Evolutionary conservation across 2,797 vertebrate genomes (phyloP).

Genomic region (Coranthus polyacanthus): DNA sequence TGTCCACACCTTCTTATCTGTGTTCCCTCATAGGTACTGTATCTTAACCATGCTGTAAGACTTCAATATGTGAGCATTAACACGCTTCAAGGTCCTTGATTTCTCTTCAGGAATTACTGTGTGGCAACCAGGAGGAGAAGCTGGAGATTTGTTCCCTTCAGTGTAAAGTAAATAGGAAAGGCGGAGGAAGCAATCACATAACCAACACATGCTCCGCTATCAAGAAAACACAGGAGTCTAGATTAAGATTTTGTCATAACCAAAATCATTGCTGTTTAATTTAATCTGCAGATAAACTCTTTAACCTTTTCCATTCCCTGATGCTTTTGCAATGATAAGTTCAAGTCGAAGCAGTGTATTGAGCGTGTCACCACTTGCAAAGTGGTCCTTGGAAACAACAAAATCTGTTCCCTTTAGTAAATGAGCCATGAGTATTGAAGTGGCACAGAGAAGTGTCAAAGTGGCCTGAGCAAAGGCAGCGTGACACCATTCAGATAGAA

Average conservation of each 20-base stretch:
- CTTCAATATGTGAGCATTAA: slow-evolving; percentile 87
- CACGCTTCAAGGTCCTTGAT: slow-evolving; percentile 88
- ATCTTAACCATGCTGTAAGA: slow-evolving; percentile 86
- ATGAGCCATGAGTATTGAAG: slow-evolving; percentile 56
- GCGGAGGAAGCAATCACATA: slow-evolving; percentile 83
- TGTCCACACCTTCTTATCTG: slow-evolving; percentile 83
- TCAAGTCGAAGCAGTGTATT: slow-evolving; percentile 52
- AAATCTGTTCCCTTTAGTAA: slow-evolving; percentile 58
- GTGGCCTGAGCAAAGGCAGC: slow-evolving; percentile 49
- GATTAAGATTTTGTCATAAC: slow-evolving; percentile 85
- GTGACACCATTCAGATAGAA: slow-evolving; percentile 56
- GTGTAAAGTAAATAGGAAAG: slow-evolving; percentile 86
- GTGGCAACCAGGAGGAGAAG: slow-evolving; percentile 77
- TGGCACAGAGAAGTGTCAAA: slow-evolving; percentile 40
- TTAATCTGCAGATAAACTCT: slow-evolving; percentile 82
- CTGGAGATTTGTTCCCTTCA: slow-evolving; percentile 85
- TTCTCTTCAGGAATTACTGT: slow-evolving; percentile 85
- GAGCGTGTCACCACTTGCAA: slow-evolving; percentile 55
- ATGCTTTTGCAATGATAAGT: slow-evolving; percentile 71
- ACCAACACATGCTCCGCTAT: slow-evolving; percentile 82
- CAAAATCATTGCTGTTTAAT: slow-evolving; percentile 82
- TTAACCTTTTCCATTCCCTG: slow-evolving; percentile 63
- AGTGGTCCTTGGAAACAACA: slow-evolving; percentile 67
- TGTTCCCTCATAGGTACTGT: slow-evolving; percentile 79
- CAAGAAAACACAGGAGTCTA: slow-evolving; percentile 86